Base-by-base conservation (phyloP, 2,113 vertebrate species). In the Hippocampus abdominalis region DNA sequence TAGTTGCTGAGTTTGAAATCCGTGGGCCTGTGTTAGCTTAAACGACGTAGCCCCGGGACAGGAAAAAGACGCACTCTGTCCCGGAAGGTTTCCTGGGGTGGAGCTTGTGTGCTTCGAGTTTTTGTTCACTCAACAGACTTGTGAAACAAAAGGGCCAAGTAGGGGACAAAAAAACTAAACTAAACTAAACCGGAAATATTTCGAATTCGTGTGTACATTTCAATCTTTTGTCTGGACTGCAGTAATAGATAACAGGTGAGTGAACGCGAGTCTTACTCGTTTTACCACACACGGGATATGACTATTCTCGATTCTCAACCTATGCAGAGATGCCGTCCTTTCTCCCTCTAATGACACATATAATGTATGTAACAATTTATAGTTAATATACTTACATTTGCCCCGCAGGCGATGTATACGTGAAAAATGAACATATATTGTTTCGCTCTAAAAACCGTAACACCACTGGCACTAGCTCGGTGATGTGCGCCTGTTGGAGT, bases 1-100 rank as follows among this genome's bases (percentile, higher is more conserved):
- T 18, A 7, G 1, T 16, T 49, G n/a, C 23, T 23, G 8, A 11
- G 10, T 54, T 54, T 23, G 21, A 23, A 9, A 8, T 12, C 49
- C 6, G 8, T 54, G 21, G 51, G 46, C 2, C 44, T 8, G 15
- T 1, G 15, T 27, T 16, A 7, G 15, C 4, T 1, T 8, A 15
- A 15, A 44, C 42, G 3, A 21, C 69, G 2, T 78, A 1, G 72
- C 84, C 78, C 75, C 76, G 6, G 82, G 81, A 67, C 72, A 77
- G 56, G 73, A 49, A 51, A 44, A 60, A 68, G 11, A 63, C 27
- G 59, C 13, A 29, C 10, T 4, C 48, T 25, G 59, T 16, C 39
- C 12, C 2, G 64, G 1, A 49, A 68, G 73, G 77, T 72, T 73
- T 60, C 62, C 68, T 61, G 56, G 87, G 88, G 88, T 73, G 88